Evolutionary conservation across 1,140 invertebrate species (phyloP).

Genomic region (Andrena cerasifolii): DNA sequence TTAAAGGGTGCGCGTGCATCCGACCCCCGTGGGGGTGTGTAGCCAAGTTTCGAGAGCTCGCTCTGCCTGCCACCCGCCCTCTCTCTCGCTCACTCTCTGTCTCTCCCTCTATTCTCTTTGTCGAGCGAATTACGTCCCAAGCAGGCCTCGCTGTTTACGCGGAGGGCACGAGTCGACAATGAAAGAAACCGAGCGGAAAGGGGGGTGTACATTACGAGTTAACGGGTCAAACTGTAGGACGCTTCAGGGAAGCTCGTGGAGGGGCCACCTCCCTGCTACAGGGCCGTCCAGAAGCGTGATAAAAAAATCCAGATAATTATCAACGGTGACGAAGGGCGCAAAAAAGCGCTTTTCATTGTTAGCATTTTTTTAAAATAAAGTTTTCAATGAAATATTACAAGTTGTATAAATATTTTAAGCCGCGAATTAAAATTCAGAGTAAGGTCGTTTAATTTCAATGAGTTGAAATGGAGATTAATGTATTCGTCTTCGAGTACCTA

Average conservation of each 20-base stretch:
- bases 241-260: neutral
- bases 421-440: too few species aligned
- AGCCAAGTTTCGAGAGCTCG: conserved; percentile 13
- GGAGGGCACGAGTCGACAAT: conserved; percentile 29
- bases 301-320: too few species aligned
- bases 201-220: conserved; percentile 28
- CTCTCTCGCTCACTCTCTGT: conserved; percentile 5
- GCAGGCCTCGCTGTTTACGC: conserved; percentile 25
- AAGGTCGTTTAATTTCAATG: too few species aligned
- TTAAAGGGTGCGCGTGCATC: conserved; percentile 17
- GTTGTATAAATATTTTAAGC: too few species aligned
- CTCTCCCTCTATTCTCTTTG: neutral
- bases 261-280: neutral
- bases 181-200: conserved; percentile 43
- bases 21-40: neutral
- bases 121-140: conserved; percentile 33
- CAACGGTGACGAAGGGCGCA: too few species aligned
- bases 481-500: too few species aligned
- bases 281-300: neutral
- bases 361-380: too few species aligned
- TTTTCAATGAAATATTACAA: too few species aligned
- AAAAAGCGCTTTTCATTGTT: too few species aligned
- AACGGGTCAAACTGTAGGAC: conserved; percentile 4
- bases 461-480: too few species aligned
- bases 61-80: neutral